Evolutionary conservation across 2,797 vertebrate species (phyloP).

Genomic region (Prunella strophiata): DNA sequence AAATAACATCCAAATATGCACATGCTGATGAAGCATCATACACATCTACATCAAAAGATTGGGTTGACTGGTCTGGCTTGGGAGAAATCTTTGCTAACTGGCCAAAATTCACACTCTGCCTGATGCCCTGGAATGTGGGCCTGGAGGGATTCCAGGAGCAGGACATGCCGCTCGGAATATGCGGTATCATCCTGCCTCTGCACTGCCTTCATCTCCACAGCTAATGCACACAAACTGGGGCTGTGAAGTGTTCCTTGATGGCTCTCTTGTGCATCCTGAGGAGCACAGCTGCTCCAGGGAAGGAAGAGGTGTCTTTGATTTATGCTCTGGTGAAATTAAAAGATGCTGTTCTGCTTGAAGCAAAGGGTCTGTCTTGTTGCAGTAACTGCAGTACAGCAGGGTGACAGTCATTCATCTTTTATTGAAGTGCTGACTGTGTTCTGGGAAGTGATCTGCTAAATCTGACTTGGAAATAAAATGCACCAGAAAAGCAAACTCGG

Average conservation of each 20-base stretch:
- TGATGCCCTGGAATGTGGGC: conserved; percentile 45
- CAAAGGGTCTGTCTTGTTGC: background rate
- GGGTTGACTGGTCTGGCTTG: background rate
- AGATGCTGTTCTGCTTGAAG: background rate
- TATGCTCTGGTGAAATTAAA: background rate
- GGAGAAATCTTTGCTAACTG: conserved; percentile 43
- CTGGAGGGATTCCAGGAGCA: conserved; percentile 50
- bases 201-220: background rate
- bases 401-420: background rate
- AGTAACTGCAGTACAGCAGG: background rate
- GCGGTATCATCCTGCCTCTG: background rate
- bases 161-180: background rate
- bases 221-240: background rate
- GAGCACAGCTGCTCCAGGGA: background rate
- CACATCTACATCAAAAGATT: conserved; percentile 35
- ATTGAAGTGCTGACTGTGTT: background rate
- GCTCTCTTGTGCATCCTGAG: background rate
- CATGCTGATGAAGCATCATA: conserved; percentile 44
- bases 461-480: background rate
- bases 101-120: conserved; percentile 56
- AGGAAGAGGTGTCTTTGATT: background rate
- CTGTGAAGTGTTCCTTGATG: background rate
- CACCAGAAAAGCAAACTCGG: background rate
- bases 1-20: conserved; percentile 60
- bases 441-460: background rate